Evolutionary conservation across 2,888 invertebrate species (phyloP).

Genomic region (Aspidiotus rigidus): DNA sequence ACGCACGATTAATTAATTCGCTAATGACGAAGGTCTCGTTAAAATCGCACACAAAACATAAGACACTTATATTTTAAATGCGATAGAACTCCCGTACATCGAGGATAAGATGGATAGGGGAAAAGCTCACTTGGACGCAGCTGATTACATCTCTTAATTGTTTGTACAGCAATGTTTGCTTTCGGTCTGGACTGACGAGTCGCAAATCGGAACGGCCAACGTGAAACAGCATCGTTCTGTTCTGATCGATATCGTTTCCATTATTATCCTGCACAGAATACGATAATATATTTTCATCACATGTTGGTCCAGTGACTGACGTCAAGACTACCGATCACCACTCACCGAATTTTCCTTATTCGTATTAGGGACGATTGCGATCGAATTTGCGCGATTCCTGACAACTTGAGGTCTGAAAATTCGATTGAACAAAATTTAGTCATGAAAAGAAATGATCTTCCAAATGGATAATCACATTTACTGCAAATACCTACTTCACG

Average conservation of each 20-base stretch:
- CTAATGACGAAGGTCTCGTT: too few relatives aligned
- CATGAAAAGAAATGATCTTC: too few relatives aligned
- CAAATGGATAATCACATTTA: too few relatives aligned
- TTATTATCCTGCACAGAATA: neutral
- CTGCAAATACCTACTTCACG: too few relatives aligned
- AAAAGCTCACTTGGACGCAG: constrained; percentile 58
- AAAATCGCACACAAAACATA: too few relatives aligned
- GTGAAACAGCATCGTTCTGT: constrained; percentile 87
- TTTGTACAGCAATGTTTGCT: constrained; percentile 77
- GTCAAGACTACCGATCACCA: neutral
- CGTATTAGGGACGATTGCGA: constrained; percentile 13
- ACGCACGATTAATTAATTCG: too few relatives aligned
- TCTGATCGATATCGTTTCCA: constrained; percentile 53
- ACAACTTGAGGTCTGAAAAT: constrained; percentile 12
- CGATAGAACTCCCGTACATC: too few relatives aligned
- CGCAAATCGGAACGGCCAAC: constrained; percentile 78
- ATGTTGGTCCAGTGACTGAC: neutral
- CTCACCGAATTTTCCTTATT: constrained; percentile 20
- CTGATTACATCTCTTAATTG: constrained; percentile 80
- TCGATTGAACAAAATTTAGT: neutral
- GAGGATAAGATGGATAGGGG: too few relatives aligned
- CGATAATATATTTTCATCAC: neutral
- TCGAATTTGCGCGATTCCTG: constrained; percentile 22
- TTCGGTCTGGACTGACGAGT: constrained; percentile 85
- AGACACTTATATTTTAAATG: too few relatives aligned